Conservation (phyloP, 2,113 vertebrate genomes). For the Guaruba guarouba region DNA sequence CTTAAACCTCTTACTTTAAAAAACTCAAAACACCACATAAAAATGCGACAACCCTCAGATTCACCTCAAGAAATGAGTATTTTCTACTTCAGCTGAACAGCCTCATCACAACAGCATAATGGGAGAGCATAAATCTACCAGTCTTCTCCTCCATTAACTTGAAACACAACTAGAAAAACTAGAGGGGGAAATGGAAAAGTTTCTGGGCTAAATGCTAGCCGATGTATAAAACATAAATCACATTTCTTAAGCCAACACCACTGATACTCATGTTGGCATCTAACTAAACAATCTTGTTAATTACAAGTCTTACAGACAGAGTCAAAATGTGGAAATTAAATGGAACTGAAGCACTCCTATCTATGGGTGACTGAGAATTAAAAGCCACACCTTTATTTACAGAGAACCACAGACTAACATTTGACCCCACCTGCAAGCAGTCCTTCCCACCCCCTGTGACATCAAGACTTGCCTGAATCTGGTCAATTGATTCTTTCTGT, state of each 20-base stretch:
- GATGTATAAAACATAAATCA: background rate
- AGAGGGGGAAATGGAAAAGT: background rate
- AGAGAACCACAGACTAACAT: background rate
- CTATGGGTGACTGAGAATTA: background rate
- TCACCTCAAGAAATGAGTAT: background rate
- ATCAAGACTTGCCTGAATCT: slow-evolving; percentile 84
- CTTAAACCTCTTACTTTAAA: background rate
- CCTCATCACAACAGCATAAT: background rate
- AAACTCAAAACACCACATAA: background rate
- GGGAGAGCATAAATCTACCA: background rate
- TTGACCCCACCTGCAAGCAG: background rate
- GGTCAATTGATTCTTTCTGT: slow-evolving; percentile 86
- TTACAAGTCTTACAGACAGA: background rate
- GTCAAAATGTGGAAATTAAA: background rate
- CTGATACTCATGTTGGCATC: background rate
- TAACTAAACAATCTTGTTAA: background rate
- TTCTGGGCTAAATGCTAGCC: background rate
- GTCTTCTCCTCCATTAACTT: background rate
- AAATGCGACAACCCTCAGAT: background rate
- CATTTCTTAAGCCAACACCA: background rate
- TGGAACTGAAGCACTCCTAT: background rate
- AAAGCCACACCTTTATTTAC: background rate
- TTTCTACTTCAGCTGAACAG: background rate
- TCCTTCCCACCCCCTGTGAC: slow-evolving; percentile 23
- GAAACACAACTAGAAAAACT: background rate